Percentiles rank a stretch among this genome's conserved stretches.
Conservation (phyloP, 1,140 invertebrate species). For the Leptonema lineaticorne region DNA sequence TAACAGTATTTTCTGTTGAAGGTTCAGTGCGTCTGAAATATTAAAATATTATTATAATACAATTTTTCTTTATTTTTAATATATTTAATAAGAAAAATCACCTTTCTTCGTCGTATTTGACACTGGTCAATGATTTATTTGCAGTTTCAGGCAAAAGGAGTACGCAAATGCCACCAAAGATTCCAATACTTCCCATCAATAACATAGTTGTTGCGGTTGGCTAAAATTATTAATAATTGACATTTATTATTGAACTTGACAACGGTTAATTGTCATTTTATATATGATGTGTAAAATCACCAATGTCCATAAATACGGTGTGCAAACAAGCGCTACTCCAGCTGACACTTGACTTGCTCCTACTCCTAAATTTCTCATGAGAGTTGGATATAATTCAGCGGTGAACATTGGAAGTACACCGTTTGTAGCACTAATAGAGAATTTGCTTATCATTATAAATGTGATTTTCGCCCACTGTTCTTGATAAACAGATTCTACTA, state of each 20-base stretch:
- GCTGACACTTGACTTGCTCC: conserved; percentile 70
- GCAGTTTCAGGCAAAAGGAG: conserved; percentile 62
- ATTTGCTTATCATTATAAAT: conserved; percentile 67
- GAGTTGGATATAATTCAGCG: conserved; percentile 71
- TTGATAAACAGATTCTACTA: conserved; percentile 51
- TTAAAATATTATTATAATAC: neutral
- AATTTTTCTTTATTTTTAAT: neutral
- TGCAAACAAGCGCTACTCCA: conserved; percentile 67
- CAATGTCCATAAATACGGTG: conserved; percentile 72
- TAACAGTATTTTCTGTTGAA: neutral
- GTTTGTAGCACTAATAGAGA: conserved; percentile 68
- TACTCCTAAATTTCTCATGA: conserved; percentile 71
- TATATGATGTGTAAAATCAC: conserved; percentile 53
- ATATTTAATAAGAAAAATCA: neutral
- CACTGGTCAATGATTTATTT: conserved; percentile 37
- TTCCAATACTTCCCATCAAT: conserved; percentile 61
- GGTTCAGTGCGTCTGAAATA: neutral
- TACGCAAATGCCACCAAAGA: conserved; percentile 63
- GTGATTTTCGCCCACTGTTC: conserved; percentile 62
- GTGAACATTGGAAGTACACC: conserved; percentile 73
- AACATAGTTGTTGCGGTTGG: conserved; percentile 51
- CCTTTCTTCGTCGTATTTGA: conserved; percentile 27
- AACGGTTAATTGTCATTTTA: too few relatives aligned
- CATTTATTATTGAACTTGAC: too few relatives aligned
- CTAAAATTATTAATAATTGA: neutral